Evolutionary conservation across 2,888 invertebrate species (phyloP), one percentile per base, ranked within the genome.

Genomic region (Cactoblastis cactorum): DNA sequence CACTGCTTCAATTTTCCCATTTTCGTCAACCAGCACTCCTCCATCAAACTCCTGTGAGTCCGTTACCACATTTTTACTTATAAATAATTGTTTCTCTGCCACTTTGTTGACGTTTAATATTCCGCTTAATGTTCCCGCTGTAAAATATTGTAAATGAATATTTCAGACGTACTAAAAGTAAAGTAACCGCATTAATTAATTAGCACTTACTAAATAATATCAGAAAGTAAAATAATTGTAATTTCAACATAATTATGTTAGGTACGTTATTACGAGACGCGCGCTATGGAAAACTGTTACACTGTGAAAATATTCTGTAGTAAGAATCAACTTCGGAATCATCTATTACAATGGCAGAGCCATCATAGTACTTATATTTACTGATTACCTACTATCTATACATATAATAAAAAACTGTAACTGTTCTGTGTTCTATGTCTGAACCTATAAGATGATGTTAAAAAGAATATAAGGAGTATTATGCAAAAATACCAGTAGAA

Each of bases 1-100:
- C 14, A 94, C 83, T 52, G 85, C 81, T 52, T 84, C 74, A 54
- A 94, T 93, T 59, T 88, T 88, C 19, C 93, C 94, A 58, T 90
- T 74, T 39, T 88, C 79, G 46, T 89, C 78, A 9, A 93, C 91
- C 51, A 94, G 68, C 50, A 93, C 91, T 17, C 92, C 92, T 11
- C 92, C 93, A 52, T 91, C 87, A 15, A 91, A 76, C 51, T 92
- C 86, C 22, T 72, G 76, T 32, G 82, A 75, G 51, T 90, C 84
- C 6, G 92, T 80, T 46, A 91, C 90, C 49, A 93, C 91, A 52
- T 68, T 64, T 33, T 70, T 67, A 58, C 90, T 86, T 11, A 86
- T 55, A 56, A 86, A 90, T 54, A 90, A 64, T 54, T 80, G 69
- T 54, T 65, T 79, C 39, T 62, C 61, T 3, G 52, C 53, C 17